Conservation (phyloP, 2,888 invertebrate genomes). For the Onthophagus sagittarius region DNA sequence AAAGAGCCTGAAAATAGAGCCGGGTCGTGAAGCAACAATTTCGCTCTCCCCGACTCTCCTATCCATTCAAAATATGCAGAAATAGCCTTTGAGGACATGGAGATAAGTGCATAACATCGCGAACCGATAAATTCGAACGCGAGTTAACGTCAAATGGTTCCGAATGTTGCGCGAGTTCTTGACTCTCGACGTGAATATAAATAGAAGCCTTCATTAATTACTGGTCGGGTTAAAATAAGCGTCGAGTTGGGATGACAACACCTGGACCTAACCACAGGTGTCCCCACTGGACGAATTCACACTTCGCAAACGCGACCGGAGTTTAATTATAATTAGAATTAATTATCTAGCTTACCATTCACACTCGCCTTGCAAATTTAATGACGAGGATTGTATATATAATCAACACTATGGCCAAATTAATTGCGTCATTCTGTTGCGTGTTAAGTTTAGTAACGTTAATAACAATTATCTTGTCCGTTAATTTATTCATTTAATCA, state of each 20-base stretch:
- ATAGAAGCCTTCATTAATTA: neutral
- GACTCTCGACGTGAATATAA: neutral
- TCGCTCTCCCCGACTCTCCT: neutral
- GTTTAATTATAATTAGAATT: neutral
- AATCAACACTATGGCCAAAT: neutral
- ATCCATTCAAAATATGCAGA: neutral
- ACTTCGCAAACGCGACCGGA: neutral
- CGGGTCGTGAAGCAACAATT: neutral
- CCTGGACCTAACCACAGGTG: neutral
- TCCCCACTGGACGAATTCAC: neutral
- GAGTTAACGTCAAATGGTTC: neutral
- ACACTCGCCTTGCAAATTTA: neutral
- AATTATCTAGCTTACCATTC: neutral
- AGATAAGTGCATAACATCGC: neutral
- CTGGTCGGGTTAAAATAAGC: neutral
- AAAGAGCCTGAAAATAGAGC: neutral
- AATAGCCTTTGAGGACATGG: neutral
- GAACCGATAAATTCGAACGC: neutral
- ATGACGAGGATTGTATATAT: neutral
- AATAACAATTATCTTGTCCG: neutral
- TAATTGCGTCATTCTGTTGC: neutral
- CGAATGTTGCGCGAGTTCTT: neutral
- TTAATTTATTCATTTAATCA: too few relatives aligned
- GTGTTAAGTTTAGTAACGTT: neutral
- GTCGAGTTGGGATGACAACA: neutral